Evolutionary conservation across 1,140 invertebrate species (phyloP), one percentile per base, ranked within the genome.

Genomic region (Phocides pigmalion): DNA sequence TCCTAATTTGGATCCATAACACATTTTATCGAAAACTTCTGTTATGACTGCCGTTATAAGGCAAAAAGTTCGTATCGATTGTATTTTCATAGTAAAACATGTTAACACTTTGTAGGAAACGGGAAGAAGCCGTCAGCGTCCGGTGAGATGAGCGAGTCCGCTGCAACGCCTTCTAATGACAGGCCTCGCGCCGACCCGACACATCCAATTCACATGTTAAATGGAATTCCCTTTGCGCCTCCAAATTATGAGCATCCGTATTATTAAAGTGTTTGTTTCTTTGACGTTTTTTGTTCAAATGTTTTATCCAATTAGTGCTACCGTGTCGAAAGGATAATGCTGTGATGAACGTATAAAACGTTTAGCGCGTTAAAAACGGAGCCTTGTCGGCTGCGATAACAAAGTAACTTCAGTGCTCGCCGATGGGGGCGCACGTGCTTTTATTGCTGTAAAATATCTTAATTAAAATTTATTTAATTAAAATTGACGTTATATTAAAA

Each of bases 301-400:
- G 76, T 85, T 87, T 87, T 74, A 86, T 84, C 89, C 89, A 89
- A 91, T 91, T 91, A 91, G 87, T 85, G 87, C 89, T 91, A 89
- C 89, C 89, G 89, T 91, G 89, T 91, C 89, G 87, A 91, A 91
- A 89, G 87, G 84, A 89, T 91, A 91, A 91, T 91, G 79, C 71
- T 75, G 81, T 82, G 82, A 86, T 87, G 83, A 85, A 86, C 76
- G 72, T 68, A 87, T 85, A 80, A 89, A 89, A 74, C 76, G 77
- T 80, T 87, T 84, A 88, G 76, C 81, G 79, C 58, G 77, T 86
- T 86, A 83, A 86, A 84, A 86, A 76, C 81, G 78, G 81, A 72
- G 73, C 79, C 81, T 80, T 82, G 74, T 76, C 72, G 74, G 73
- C 66, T 67, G 64, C 44, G 56, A 68, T 76, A 63, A 70, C 66